These are phyloP conservation scores for Beris morrisii DNA, from an alignment of 2,888 invertebrate species.

Conservation along the genomic window DNA sequence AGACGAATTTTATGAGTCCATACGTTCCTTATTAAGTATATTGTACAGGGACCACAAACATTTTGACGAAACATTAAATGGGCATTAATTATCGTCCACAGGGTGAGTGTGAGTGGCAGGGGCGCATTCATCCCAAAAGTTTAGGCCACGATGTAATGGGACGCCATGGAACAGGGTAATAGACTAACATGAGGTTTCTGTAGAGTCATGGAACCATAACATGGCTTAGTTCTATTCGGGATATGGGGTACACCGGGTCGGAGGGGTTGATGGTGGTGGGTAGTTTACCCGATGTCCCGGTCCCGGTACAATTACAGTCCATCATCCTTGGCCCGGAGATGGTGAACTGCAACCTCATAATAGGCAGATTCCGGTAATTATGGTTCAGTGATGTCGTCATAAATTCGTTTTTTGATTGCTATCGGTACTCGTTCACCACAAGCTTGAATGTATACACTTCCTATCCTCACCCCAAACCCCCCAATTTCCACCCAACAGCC, in stretches of 20 bases:
- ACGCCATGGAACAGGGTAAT: conserved; percentile 30
- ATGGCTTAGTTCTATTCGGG: neutral
- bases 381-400: too few relatives aligned
- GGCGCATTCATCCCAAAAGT: neutral
- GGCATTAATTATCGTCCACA: conserved; percentile 35
- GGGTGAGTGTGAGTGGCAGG: conserved; percentile 11
- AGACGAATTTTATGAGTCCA: conserved; percentile 17
- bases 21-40: neutral
- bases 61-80: conserved; percentile 39
- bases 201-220: conserved; percentile 12
- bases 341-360: neutral
- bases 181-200: conserved; percentile 26
- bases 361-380: neutral
- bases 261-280: neutral
- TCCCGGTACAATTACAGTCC: neutral
- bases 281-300: neutral
- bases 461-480: too few relatives aligned
- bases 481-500: too few relatives aligned
- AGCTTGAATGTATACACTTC: too few relatives aligned
- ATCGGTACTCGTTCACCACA: too few relatives aligned
- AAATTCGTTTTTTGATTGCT: too few relatives aligned
- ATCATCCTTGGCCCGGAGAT: too few relatives aligned
- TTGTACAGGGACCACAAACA: conserved; percentile 33
- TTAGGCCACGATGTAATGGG: conserved; percentile 19
- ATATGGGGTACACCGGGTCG: neutral